Evolutionary conservation across 2,797 vertebrate genomes (phyloP).

Genomic region (Spinibarbus caldwelli): DNA sequence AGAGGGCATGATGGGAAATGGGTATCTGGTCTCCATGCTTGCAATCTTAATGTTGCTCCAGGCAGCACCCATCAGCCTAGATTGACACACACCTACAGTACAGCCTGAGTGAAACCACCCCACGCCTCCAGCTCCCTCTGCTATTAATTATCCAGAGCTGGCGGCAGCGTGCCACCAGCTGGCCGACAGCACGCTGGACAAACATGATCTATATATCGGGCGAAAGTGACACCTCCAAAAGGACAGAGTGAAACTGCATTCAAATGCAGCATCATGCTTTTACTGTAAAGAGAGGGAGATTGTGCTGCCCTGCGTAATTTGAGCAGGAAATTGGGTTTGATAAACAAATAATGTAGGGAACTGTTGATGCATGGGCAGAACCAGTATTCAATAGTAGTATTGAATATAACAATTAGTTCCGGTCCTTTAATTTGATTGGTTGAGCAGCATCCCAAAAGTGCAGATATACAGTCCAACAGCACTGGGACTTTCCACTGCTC

Average conservation of each 20-base stretch:
- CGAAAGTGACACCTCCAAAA: not conserved
- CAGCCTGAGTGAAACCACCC: slow-evolving; percentile 44
- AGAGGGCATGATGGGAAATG: slow-evolving; percentile 51
- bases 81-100: slow-evolving; percentile 42
- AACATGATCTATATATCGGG: slow-evolving; percentile 34
- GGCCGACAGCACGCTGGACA: slow-evolving; percentile 11
- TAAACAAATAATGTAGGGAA: slow-evolving; percentile 1
- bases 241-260: slow-evolving; percentile 6
- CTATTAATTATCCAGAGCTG: slow-evolving; percentile 54
- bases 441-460: not conserved
- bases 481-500: not conserved
- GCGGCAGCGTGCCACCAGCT: slow-evolving; percentile 31
- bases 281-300: not conserved
- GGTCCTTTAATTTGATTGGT: slow-evolving; percentile 9
- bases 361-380: slow-evolving; percentile 16
- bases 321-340: slow-evolving; percentile 22
- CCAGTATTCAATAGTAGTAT: slow-evolving; percentile 4
- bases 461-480: not conserved
- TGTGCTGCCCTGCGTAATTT: not conserved
- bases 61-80: slow-evolving; percentile 22
- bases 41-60: slow-evolving; percentile 28
- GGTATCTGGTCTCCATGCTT: slow-evolving; percentile 26
- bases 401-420: slow-evolving; percentile 20
- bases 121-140: slow-evolving; percentile 40
- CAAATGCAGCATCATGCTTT: not conserved